Evolutionary conservation across 2,797 vertebrate species (phyloP), one percentile per base, ranked within the genome.

Genomic region (Synanceia verrucosa): DNA sequence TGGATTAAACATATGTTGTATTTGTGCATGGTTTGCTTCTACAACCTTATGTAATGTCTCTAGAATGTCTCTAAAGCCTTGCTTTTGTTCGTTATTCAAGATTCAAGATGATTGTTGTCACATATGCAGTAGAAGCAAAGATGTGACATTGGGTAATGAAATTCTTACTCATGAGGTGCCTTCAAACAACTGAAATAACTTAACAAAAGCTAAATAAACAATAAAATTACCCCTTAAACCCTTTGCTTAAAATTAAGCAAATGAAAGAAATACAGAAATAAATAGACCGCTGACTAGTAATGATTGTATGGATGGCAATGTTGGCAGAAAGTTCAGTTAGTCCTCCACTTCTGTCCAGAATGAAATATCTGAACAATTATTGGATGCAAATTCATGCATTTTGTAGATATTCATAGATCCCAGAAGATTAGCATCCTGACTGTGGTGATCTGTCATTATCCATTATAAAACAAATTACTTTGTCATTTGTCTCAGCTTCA

Each of bases 1-100:
- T 33, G 7, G 19, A 47, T 68, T 28, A 7, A 65, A 43, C 64
- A 58, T 47, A 56, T 69, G 74, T 56, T 69, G 56, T 24, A 16
- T 65, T 58, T 63, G 51, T 2, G 13, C 57, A 21, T 65, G 28
- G 55, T 72, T 76, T 34, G 26, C 50, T 53, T 53, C 9, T 12
- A 55, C n/a, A 57, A 9, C 59, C 9, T 43, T 39, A 7, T 60
- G 6, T 31, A 28, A 36, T 31, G 9, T 29, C 28, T 11, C 7
- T 36, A 29, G 18, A 18, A 23, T 29, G 16, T 69, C 3, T 57
- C 24, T 41, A 44, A 26, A 51, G 46, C 37, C n/a, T 5, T 0
- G 0, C 21, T n/a, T n/a, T n/a, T n/a, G n/a, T n/a, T n/a, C n/a
- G n/a, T n/a, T n/a, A n/a, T n/a, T n/a, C n/a, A n/a, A n/a, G n/a